Percentiles rank a stretch among this genome's conserved stretches.
Evolutionary conservation across 1,140 invertebrate genomes (phyloP).

Genomic region (Zaprionus capensis): DNA sequence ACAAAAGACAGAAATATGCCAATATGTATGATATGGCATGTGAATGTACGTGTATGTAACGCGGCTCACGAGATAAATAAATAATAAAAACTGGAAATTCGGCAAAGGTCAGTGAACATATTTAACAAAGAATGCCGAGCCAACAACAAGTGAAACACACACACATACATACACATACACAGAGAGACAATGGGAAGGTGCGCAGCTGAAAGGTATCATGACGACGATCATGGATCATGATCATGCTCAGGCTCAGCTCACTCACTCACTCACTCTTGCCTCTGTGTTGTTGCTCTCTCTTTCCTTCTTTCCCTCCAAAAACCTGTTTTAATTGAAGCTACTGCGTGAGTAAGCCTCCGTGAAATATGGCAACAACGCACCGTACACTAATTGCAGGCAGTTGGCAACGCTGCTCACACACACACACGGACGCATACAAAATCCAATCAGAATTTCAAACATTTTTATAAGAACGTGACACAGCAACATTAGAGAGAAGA

Average conservation of each 20-base stretch:
- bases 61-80: constrained; percentile 19
- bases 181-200: neutral
- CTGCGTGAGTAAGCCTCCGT: constrained; percentile 54
- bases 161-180: neutral
- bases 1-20: constrained; percentile 40
- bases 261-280: neutral
- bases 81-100: constrained; percentile 66
- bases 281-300: neutral
- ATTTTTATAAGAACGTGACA: constrained; percentile 74
- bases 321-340: constrained; percentile 75
- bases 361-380: constrained; percentile 75
- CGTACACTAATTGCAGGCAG: constrained; percentile 48
- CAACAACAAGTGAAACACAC: constrained; percentile 58
- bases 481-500: constrained; percentile 50
- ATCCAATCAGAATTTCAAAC: constrained; percentile 75
- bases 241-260: constrained; percentile 23
- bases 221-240: constrained; percentile 60
- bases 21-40: constrained; percentile 23
- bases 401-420: constrained; percentile 47
- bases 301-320: constrained; percentile 22
- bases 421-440: constrained; percentile 1
- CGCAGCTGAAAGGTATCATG: constrained; percentile 40
- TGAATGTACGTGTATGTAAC: constrained; percentile 29
- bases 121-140: constrained; percentile 61
- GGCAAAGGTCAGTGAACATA: constrained; percentile 80